Conservation (phyloP, 2,888 invertebrate genomes). For the Caenorhabditis sp. region DNA sequence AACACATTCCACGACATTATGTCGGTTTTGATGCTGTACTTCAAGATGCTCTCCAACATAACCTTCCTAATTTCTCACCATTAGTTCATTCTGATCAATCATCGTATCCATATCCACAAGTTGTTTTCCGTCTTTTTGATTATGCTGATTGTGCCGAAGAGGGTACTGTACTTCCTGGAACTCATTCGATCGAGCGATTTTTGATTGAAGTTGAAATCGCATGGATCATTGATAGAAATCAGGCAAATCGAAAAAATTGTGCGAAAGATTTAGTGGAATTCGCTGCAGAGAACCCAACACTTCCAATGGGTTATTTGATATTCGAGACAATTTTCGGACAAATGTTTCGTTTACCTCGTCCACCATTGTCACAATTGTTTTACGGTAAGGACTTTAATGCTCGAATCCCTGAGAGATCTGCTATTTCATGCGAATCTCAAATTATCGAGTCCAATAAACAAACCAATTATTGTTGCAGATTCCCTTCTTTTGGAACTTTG, state of each 20-base stretch:
- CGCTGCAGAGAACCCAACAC: slow-evolving; percentile 80
- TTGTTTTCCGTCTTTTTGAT: slow-evolving; percentile 92
- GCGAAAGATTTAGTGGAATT: slow-evolving; percentile 90
- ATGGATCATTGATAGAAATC: slow-evolving; percentile 88
- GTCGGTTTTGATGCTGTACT: slow-evolving; percentile 92
- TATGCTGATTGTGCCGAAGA: slow-evolving; percentile 95
- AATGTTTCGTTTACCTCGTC: slow-evolving; percentile 88
- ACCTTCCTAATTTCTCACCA: slow-evolving; percentile 85
- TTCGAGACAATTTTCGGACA: slow-evolving; percentile 82
- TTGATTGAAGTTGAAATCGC: slow-evolving; percentile 95
- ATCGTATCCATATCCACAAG: slow-evolving; percentile 91
- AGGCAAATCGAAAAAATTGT: slow-evolving; percentile 90
- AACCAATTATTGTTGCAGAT: slow-evolving; percentile 77
- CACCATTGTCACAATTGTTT: slow-evolving; percentile 77
- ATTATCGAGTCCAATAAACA: no score
- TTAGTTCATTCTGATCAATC: slow-evolving; percentile 91
- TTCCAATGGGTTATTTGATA: slow-evolving; percentile 96
- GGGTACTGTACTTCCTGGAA: slow-evolving; percentile 82
- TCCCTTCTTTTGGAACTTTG: slow-evolving; percentile 93
- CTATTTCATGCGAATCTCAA: no score
- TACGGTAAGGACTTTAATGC: slow-evolving; percentile 29
- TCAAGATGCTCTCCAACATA: slow-evolving; percentile 94
- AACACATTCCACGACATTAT: slow-evolving; percentile 81
- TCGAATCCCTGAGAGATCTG: no score
- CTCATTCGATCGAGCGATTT: slow-evolving; percentile 95